Percentiles rank a stretch among this genome's conserved stretches.
Evolutionary conservation across 2,113 vertebrate species (phyloP).

Genomic region (Anoplopoma fimbria): DNA sequence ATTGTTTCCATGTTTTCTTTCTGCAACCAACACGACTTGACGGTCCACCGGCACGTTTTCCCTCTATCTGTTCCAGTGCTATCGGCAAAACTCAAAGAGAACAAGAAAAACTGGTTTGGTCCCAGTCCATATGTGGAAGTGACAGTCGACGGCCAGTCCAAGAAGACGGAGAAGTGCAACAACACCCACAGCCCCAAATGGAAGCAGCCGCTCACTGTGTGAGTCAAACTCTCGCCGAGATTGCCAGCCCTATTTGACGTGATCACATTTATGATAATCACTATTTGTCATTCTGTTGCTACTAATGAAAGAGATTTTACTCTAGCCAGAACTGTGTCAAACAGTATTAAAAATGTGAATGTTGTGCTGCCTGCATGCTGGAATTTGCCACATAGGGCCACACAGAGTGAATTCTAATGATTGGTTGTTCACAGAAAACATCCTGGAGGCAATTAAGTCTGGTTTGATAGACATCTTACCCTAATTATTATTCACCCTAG

Average conservation of each 20-base stretch:
- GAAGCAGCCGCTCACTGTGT: constrained; percentile 99
- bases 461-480: not conserved
- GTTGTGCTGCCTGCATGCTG: not conserved
- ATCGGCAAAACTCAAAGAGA: constrained; percentile 97
- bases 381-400: not conserved
- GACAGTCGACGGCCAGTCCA: constrained; percentile 95
- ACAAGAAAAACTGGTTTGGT: constrained; percentile 99
- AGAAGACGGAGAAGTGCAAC: constrained; percentile 98
- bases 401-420: constrained; percentile 5
- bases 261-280: not conserved
- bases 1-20: constrained; percentile 4
- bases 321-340: not conserved
- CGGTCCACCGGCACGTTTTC: not conserved
- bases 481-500: not conserved
- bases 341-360: not conserved
- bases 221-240: constrained; percentile 73
- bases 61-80: constrained; percentile 86
- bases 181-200: constrained; percentile 98
- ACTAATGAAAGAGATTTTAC: not conserved
- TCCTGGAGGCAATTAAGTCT: constrained; percentile 1
- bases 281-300: not conserved
- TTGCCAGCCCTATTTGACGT: not conserved
- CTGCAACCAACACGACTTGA: not conserved
- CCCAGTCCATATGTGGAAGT: constrained; percentile 99
- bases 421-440: constrained; percentile 3